These are phyloP conservation scores for Chironomus striatipennis DNA, from an alignment of 1,140 invertebrate species.

Conservation along the genomic window DNA sequence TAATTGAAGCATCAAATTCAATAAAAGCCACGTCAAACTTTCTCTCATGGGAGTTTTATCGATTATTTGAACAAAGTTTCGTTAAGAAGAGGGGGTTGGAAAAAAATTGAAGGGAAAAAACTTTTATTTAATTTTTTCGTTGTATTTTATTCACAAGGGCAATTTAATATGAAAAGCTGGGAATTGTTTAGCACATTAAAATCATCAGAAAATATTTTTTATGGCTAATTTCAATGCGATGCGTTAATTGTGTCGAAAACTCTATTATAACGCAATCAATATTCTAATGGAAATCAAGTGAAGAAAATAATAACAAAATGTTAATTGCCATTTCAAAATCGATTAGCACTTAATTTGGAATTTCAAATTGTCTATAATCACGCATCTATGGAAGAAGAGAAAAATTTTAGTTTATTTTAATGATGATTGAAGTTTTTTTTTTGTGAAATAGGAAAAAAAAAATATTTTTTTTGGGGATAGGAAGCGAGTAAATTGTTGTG, in stretches of 20 bases:
- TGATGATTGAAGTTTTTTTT: no score
- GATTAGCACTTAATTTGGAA: no score
- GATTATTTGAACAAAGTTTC: neutral
- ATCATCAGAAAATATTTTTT: neutral
- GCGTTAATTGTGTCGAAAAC: neutral
- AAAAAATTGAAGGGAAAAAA: neutral
- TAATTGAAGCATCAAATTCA: constrained; percentile 14
- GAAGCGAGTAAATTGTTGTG: no score
- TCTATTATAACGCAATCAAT: no score
- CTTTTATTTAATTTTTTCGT: no score
- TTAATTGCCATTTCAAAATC: neutral
- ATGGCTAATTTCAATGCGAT: neutral
- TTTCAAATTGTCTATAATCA: constrained; percentile 2
- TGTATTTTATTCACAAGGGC: no score
- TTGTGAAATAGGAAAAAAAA: no score
- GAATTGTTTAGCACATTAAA: neutral
- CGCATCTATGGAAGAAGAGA: neutral
- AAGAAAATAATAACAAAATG: neutral
- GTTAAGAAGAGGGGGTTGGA: neutral
- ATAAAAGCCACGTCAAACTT: neutral
- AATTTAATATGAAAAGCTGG: no score
- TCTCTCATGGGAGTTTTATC: constrained; percentile 1
- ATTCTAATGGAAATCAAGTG: neutral
- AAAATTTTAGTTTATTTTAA: no score
- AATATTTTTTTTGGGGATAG: no score